Conservation (phyloP, 2,797 vertebrate species). For the Sebastolobus altivelis region DNA sequence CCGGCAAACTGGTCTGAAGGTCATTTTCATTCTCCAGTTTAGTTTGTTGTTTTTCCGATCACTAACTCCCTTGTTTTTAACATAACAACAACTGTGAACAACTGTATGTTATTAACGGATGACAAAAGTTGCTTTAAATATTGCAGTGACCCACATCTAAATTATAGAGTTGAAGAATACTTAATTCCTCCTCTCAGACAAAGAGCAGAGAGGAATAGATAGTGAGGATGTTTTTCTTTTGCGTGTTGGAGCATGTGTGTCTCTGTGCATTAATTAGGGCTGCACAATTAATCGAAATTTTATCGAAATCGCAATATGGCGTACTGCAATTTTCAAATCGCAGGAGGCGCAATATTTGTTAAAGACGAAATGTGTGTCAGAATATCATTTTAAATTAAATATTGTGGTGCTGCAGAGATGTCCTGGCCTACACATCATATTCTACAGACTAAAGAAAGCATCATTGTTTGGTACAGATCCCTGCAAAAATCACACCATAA, state of each 20-base stretch:
- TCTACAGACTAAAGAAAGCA: too few relatives aligned
- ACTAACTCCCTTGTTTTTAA: not conserved
- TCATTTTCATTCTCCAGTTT: not conserved
- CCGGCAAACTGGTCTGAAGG: not conserved
- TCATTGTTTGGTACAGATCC: too few relatives aligned
- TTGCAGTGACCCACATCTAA: conserved; percentile 10
- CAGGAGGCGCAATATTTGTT: too few relatives aligned
- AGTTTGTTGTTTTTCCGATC: not conserved
- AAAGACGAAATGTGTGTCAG: too few relatives aligned
- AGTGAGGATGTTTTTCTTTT: not conserved
- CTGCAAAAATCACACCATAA: too few relatives aligned
- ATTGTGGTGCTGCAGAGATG: too few relatives aligned
- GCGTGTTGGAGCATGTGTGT: not conserved
- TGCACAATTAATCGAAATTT: too few relatives aligned
- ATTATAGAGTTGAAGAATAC: conserved; percentile 10
- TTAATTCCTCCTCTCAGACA: conserved; percentile 2
- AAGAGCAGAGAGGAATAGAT: not conserved
- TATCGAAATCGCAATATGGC: too few relatives aligned
- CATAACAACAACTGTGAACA: not conserved
- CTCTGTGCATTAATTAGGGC: not conserved
- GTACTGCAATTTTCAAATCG: too few relatives aligned
- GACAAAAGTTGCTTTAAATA: conserved; percentile 17
- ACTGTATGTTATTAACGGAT: conserved; percentile 3
- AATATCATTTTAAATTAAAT: too few relatives aligned
- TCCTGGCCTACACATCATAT: too few relatives aligned